Evolutionary conservation across 2,797 vertebrate species (phyloP).

Genomic region (Aeoliscus strigatus): DNA sequence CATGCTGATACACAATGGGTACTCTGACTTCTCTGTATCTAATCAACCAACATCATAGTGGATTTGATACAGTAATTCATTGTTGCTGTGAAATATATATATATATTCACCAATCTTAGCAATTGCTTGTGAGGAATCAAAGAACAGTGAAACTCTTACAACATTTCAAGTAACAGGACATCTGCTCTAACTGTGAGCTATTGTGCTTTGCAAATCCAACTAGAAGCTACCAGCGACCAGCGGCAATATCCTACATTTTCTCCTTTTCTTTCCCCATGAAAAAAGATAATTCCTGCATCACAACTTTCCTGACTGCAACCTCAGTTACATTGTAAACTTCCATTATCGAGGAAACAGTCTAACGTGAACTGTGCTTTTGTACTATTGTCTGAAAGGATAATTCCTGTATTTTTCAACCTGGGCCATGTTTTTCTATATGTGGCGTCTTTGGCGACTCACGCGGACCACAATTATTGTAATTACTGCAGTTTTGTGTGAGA

Average conservation of each 20-base stretch:
- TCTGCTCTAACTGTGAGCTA: conserved; percentile 5
- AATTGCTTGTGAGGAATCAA: not conserved
- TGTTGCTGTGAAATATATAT: too few species aligned
- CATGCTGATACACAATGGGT: not conserved
- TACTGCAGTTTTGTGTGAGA: too few species aligned
- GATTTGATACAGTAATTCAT: too few species aligned
- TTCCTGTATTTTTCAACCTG: too few species aligned
- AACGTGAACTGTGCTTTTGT: conserved; percentile 30
- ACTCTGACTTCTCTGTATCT: not conserved
- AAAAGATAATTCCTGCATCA: conserved; percentile 5
- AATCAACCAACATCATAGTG: not conserved
- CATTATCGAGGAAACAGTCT: not conserved
- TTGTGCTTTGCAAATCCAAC: conserved; percentile 46
- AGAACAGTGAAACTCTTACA: conserved; percentile 9
- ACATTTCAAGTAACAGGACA: conserved; percentile 19
- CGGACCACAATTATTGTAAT: too few species aligned
- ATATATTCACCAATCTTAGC: not conserved
- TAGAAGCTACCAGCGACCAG: conserved; percentile 6
- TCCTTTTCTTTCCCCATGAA: conserved; percentile 2
- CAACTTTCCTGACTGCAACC: conserved; percentile 4
- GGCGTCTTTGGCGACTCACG: too few species aligned
- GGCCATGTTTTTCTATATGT: too few species aligned
- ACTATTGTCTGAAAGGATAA: too few species aligned
- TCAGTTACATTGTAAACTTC: conserved; percentile 17
- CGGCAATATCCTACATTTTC: not conserved